Percentiles rank a stretch among this genome's conserved stretches.
These are phyloP conservation scores for Sus cebifrons DNA, from an alignment of 2,797 vertebrate genomes.

Conservation along the genomic window DNA sequence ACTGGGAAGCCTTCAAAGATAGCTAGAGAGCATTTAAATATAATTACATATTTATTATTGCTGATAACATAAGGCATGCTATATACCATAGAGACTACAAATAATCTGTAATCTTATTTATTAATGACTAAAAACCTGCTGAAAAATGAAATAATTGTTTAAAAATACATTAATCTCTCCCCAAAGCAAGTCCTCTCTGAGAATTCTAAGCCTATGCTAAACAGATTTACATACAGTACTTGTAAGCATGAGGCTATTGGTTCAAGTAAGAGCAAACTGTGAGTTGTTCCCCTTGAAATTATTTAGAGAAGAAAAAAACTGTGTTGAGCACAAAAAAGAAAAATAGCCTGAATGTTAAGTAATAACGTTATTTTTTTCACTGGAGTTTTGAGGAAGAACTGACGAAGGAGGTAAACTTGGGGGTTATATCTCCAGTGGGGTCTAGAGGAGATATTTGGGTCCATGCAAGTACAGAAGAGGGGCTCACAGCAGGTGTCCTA, in stretches of 20 bases:
- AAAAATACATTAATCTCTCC: not conserved
- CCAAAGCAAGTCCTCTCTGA: not conserved
- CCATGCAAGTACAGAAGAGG: too few species aligned
- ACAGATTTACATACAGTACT: not conserved
- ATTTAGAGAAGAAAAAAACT: not conserved
- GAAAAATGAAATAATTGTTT: conserved; percentile 2
- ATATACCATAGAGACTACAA: not conserved
- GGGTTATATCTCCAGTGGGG: not conserved
- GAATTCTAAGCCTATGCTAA: not conserved
- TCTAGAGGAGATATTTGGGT: not conserved
- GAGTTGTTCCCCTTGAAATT: not conserved
- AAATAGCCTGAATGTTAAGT: not conserved
- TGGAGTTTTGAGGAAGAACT: not conserved
- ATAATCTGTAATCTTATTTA: not conserved
- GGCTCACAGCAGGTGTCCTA: not conserved
- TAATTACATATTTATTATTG: conserved; percentile 22
- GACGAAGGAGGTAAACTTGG: not conserved
- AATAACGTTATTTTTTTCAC: not conserved
- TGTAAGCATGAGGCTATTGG: not conserved
- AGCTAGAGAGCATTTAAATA: not conserved
- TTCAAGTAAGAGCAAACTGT: not conserved
- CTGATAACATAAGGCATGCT: not conserved
- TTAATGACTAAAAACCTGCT: not conserved
- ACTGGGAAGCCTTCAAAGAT: not conserved
- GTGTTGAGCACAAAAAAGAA: not conserved